Base-by-base conservation (phyloP, 2,888 invertebrate genomes). In the Eristalis pertinax region DNA sequence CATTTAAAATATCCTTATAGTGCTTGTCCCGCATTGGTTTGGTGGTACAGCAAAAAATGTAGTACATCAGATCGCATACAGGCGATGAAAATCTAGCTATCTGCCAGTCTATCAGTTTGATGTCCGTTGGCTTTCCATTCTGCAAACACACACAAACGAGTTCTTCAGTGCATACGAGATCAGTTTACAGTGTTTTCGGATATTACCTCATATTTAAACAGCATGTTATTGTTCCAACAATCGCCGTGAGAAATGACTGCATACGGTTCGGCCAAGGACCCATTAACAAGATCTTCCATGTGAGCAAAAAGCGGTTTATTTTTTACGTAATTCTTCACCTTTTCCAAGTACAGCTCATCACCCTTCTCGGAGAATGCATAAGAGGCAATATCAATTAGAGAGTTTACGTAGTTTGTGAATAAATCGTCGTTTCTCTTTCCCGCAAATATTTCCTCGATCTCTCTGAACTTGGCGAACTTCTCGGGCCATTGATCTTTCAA, bases 171-270 rank as follows among this genome's bases (percentile, higher is more conserved):
- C 43, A n/a, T 24, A n/a, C n/a, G n/a, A n/a, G 43, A 15, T 43
- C 15, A n/a, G n/a, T 19, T 7, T 50, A 19, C 1, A 32, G 32
- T 32, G 8, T 7, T 7, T 8, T 19, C 8, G 7, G 19, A 8
- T 19, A 19, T 41, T 88, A 89, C 89, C 73, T 89, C 64, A 43
- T 84, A 63, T 84, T 90, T 90, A 78, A 91, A 93, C 63, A 93
- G 81, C 24, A 92, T 90, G 70, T 93, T 93, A 74, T 93, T 93
- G 84, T 90, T 92, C 93, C 93, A 93, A 79, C 92, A 91, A 85
- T 92, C 93, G 13, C 92, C 92, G 75, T 93, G 93, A 62, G 91
- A 91, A 5, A 93, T 81, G 11, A 92, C 91, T 0, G 92, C 90
- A 89, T 90, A 92, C 1, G 92, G 92, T 43, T 92, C 92, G 19